Percentiles rank a stretch among this genome's conserved stretches.
Conservation (phyloP, 2,888 invertebrate species). For the Lycocerus yunnanus region DNA sequence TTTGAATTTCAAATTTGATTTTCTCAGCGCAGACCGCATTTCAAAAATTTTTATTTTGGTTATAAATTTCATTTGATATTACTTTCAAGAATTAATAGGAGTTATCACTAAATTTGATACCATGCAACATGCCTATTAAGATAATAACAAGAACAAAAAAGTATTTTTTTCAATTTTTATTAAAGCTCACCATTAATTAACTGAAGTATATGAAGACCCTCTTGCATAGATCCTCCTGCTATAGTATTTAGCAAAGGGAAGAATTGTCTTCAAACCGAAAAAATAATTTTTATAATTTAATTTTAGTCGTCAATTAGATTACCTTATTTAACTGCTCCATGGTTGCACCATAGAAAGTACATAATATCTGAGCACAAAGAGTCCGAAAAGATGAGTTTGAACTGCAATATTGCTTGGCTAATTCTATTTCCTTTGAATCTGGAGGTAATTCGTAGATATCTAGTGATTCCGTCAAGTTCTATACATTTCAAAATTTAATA, state of each 20-base stretch:
- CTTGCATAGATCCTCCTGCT: slow-evolving; percentile 54
- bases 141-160: too few relatives aligned
- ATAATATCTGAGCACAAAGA: background rate
- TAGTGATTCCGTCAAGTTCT: background rate
- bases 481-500: background rate
- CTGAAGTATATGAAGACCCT: slow-evolving; percentile 61
- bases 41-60: too few relatives aligned
- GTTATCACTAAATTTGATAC: too few relatives aligned
- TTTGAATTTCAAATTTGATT: too few relatives aligned
- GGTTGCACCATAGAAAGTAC: too few relatives aligned
- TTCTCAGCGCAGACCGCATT: too few relatives aligned
- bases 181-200: slow-evolving; percentile 53
- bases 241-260: slow-evolving; percentile 27
- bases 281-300: background rate
- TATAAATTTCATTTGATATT: too few relatives aligned
- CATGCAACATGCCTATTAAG: too few relatives aligned
- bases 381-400: background rate
- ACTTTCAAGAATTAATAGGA: too few relatives aligned
- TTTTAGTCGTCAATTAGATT: background rate
- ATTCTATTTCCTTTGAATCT: rapidly evolving
- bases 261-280: background rate
- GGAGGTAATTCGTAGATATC: background rate
- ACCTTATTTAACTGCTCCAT: background rate
- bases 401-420: background rate
- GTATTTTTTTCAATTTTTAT: background rate